These are phyloP conservation scores for Ceratina calcarata DNA, from an alignment of 1,140 invertebrate species.

Conservation along the genomic window DNA sequence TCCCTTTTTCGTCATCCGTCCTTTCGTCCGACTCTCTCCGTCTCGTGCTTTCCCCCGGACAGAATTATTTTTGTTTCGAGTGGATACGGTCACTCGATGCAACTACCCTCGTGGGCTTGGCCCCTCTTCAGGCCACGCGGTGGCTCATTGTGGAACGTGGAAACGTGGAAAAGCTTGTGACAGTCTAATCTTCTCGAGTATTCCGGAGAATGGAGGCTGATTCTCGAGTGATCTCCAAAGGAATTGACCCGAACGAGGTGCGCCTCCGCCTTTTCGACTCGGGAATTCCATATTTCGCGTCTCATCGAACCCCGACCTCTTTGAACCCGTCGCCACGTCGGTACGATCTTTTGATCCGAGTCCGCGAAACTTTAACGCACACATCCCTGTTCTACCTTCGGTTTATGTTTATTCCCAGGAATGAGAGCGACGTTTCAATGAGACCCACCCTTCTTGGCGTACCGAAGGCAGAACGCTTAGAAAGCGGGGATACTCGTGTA, in stretches of 20 bases:
- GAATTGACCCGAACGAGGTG: constrained; percentile 57
- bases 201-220: constrained; percentile 73
- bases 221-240: constrained; percentile 70
- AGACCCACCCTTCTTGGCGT: constrained; percentile 5
- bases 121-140: constrained; percentile 26
- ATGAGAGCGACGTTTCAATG: constrained; percentile 10
- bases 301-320: constrained; percentile 16
- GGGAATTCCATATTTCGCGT: constrained; percentile 53
- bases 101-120: constrained; percentile 44
- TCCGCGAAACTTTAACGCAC: constrained; percentile 23
- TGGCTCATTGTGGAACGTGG: constrained; percentile 72
- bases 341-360: constrained; percentile 28
- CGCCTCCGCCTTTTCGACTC: constrained; percentile 16
- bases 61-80: constrained; percentile 80
- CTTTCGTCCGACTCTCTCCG: constrained; percentile 1
- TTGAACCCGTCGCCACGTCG: constrained; percentile 16
- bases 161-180: constrained; percentile 76
- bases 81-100: constrained; percentile 79
- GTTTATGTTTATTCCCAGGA: constrained; percentile 20
- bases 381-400: neutral
- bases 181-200: constrained; percentile 78
- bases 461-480: constrained; percentile 12
- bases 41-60: constrained; percentile 59
- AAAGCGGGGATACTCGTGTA: constrained; percentile 3
- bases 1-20: constrained; percentile 22